These are phyloP conservation scores for Cataglyphis hispanica DNA, from an alignment of 1,140 invertebrate genomes.

Conservation along the genomic window DNA sequence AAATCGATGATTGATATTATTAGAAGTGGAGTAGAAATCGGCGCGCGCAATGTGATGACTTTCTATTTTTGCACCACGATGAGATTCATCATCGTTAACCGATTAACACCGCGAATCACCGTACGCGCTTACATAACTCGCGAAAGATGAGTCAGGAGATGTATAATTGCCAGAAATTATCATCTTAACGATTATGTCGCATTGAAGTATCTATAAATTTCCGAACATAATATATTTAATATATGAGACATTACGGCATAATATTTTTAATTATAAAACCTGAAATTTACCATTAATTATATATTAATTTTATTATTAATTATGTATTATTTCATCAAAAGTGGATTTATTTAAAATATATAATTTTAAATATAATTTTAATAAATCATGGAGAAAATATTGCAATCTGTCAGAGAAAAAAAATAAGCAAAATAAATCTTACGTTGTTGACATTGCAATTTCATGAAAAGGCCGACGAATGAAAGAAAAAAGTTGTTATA, in stretches of 20 bases:
- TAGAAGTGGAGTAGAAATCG: slow-evolving; percentile 20
- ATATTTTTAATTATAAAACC: neutral
- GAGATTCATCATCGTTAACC: slow-evolving; percentile 42
- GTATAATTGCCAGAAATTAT: slow-evolving; percentile 60
- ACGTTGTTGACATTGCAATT: neutral
- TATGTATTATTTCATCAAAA: neutral
- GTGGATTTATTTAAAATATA: neutral
- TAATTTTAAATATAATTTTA: neutral
- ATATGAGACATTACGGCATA: neutral
- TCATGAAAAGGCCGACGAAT: neutral
- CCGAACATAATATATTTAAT: neutral
- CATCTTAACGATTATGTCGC: neutral
- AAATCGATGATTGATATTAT: slow-evolving; percentile 31
- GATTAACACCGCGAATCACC: slow-evolving; percentile 20
- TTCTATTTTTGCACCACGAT: slow-evolving; percentile 43
- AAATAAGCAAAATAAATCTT: neutral
- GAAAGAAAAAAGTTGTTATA: slow-evolving; percentile 26
- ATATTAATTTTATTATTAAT: neutral
- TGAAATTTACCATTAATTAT: neutral
- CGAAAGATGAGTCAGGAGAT: slow-evolving; percentile 40
- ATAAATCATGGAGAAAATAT: neutral
- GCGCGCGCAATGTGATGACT: neutral
- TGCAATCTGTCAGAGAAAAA: neutral
- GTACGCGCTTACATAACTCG: slow-evolving; percentile 56
- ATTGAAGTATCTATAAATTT: neutral